A percentile compares a stretch with the other conserved stretches of the same genome.
Conservation (phyloP, 2,113 vertebrate genomes). For the Gymnorhina tibicen region DNA sequence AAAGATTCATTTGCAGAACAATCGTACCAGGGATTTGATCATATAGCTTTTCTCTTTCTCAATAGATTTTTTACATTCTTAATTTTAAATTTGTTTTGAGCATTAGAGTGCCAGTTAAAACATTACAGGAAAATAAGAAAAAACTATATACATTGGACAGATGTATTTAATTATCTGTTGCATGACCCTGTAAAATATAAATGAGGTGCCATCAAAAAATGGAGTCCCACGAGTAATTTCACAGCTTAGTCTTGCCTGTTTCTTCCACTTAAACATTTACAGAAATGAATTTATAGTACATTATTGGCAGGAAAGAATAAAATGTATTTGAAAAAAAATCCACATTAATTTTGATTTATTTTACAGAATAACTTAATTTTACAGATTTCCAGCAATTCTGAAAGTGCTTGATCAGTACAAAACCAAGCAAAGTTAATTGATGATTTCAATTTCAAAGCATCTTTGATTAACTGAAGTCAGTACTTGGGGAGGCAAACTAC, state of each 20-base stretch:
- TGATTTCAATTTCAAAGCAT: constrained; percentile 67
- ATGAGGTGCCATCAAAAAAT: background rate
- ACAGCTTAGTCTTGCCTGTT: background rate
- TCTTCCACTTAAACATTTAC: background rate
- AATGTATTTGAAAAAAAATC: background rate
- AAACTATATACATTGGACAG: background rate
- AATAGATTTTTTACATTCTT: background rate
- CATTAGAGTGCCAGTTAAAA: background rate
- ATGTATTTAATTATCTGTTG: background rate
- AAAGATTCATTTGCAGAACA: background rate
- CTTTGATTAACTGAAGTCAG: constrained; percentile 70
- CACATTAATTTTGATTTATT: background rate
- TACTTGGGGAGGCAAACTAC: constrained; percentile 29
- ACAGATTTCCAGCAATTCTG: constrained; percentile 27
- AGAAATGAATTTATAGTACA: background rate
- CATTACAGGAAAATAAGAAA: background rate
- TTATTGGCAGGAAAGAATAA: background rate
- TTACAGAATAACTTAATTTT: constrained; percentile 43
- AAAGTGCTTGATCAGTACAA: constrained; percentile 48
- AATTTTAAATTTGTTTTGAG: background rate
- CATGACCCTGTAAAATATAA: background rate
- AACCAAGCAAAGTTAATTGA: constrained; percentile 65
- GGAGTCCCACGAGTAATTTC: background rate
- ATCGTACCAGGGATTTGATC: background rate
- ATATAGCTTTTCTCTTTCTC: background rate